Evolutionary conservation across 2,113 vertebrate species (phyloP), one percentile per base, ranked within the genome.

Genomic region (Cettia cetti): DNA sequence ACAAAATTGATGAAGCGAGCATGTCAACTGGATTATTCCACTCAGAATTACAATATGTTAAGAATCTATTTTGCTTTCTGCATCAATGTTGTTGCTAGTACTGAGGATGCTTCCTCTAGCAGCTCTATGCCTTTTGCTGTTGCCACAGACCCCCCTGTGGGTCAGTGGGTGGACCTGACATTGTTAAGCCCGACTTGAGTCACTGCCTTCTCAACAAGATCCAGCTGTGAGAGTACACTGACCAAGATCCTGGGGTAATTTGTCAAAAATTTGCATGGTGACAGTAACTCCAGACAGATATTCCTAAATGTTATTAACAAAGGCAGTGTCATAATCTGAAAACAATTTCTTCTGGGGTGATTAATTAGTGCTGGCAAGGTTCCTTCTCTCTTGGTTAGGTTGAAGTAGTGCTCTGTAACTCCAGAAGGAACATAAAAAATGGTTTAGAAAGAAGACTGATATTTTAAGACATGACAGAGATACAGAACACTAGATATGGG

Each of bases 221-320:
- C 28, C 53, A 86, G 49, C 56, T 79, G 71, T 56, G 71, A 81
- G 11, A 45, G 21, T 52, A 79, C 35, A 22, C 45, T 71, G 65
- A 90, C 72, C 69, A 86, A 74, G 42, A 68, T 86, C 42, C 50
- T 82, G 45, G 13, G 57, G 69, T 82, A 90, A 93, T 94, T 84
- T 86, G 45, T 95, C 84, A 96, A 90, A 94, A 95, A 81, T 72
- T 94, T 90, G 70, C 45, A 35, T 9, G 18, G 22, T 93, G 89
- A 79, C 79, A 93, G 66, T 86, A 76, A 80, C 69, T 88, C 39
- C 64, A 83, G 89, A 44, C 50, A 83, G 56, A 44, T 89, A 89
- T 82, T 91, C 44, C 72, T 93, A 88, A 91, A 88, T 66, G 30
- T 17, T 92, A 24, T 92, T 95, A 89, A 86, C 42, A 96, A 94